Conservation (phyloP, 1,140 invertebrate genomes). For the Panulirus ornatus region DNA sequence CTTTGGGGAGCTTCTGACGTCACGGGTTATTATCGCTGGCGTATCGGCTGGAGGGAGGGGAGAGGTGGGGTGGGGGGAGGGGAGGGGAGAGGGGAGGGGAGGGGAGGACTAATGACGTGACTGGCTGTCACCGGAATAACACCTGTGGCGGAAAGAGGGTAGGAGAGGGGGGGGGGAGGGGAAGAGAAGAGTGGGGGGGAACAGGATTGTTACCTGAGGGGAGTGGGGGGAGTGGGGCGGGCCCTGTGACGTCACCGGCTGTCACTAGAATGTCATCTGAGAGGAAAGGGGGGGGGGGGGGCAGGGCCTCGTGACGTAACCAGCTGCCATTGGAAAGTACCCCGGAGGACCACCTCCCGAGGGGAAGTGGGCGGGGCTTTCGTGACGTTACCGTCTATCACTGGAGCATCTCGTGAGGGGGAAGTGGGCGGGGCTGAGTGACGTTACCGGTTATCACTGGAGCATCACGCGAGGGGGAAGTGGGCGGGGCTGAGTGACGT, state of each 20-base stretch:
- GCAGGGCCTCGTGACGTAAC: neutral
- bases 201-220: neutral
- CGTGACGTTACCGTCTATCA: too few relatives aligned
- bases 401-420: too few relatives aligned
- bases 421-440: too few relatives aligned
- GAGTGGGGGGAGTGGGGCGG: neutral
- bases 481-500: too few relatives aligned
- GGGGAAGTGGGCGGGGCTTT: neutral
- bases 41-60: neutral
- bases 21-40: too few relatives aligned
- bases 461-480: too few relatives aligned
- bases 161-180: neutral
- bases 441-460: too few relatives aligned
- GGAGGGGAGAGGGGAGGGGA: neutral
- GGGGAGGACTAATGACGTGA: neutral
- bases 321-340: too few relatives aligned
- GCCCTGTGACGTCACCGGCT: too few relatives aligned
- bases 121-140: neutral
- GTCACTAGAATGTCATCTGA: too few relatives aligned
- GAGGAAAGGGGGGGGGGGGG: neutral
- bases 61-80: neutral
- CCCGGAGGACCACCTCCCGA: too few relatives aligned
- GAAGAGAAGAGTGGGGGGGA: neutral
- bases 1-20: too few relatives aligned
- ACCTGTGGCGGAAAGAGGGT: neutral